Evolutionary conservation across 1,140 invertebrate genomes (phyloP), one percentile per base, ranked within the genome.

Genomic region (Cardiocondyla obscurior): DNA sequence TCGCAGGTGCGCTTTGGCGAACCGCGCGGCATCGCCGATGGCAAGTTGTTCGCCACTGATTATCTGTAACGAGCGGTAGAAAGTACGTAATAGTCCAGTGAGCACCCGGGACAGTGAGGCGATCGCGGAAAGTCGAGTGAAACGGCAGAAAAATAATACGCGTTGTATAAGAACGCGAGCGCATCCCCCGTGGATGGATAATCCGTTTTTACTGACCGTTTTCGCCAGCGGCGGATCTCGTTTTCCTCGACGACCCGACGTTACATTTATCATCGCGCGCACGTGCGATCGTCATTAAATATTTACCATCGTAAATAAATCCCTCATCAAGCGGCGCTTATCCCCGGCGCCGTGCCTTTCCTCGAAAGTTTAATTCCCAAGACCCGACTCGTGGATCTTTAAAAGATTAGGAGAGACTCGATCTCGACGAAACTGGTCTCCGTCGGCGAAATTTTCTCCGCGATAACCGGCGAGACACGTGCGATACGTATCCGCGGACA

Each of bases 1-100:
- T 77, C 46, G 36, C 49, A n/a, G 28, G 19, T 55, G 19, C 22
- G n/a, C 12, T 67, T 79, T 42, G 16, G 46, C 62, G 6, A 79
- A 42, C n/a, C 62, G 62, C 46, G 53, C 36, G 44, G 44, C 33
- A 69, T 79, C 28, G 49, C 33, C 46, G 62, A 69, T 79, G 74
- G 74, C 62, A 67, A 46, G 62, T 69, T 79, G 46, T 79, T 69
- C 74, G 62, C 74, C 46, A 69, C 74, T 69, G 62, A 79, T 79
- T 79, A 69, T 79, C 62, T 60, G 69, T 73, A 73, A 70, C 69
- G 69, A 58, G 69, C 69, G 42, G 55, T 72, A 81, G 79, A 81
- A 81, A 81, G 79, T 81, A 81, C 3, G 79, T 76, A 58, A 81
- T 81, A 81, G 79, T 73, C 69, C 67, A 73, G 79, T 81, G 79